Evolutionary conservation across 2,113 vertebrate genomes (phyloP).

Genomic region (Erythrolamprus reginae): DNA sequence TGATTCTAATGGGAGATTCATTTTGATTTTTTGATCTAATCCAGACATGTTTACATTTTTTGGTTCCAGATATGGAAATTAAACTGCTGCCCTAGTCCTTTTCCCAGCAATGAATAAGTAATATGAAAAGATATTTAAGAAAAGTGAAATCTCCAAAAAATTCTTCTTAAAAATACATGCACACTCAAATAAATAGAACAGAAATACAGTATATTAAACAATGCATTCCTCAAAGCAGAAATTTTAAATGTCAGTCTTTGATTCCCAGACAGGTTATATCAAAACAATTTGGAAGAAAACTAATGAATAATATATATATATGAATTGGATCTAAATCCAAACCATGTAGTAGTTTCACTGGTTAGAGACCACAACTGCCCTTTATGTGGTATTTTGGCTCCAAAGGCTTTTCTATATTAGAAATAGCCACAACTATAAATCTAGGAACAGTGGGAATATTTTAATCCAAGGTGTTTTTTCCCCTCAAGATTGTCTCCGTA

Average conservation of each 20-base stretch:
- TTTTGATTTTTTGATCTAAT: conserved; percentile 11
- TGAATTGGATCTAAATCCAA: not conserved
- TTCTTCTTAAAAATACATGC: not conserved
- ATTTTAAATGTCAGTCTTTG: not conserved
- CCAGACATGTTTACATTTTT: not conserved
- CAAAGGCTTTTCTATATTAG: not conserved
- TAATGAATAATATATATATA: not conserved
- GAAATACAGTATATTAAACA: not conserved
- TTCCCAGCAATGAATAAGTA: not conserved
- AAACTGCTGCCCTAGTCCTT: not conserved
- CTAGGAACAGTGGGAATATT: not conserved
- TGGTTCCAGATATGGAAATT: not conserved
- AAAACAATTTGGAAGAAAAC: not conserved
- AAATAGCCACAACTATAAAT: not conserved
- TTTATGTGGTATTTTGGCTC: not conserved
- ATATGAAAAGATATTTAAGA: not conserved
- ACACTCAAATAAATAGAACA: not conserved
- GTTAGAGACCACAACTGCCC: not conserved
- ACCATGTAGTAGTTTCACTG: not conserved
- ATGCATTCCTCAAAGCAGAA: conserved; percentile 20
- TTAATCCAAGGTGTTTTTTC: not conserved
- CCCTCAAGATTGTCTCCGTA: not conserved
- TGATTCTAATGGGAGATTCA: not conserved
- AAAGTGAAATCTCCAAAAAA: not conserved
- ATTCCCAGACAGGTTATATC: not conserved